A percentile compares a stretch with the other conserved stretches of the same genome.
Conservation (phyloP, 2,113 vertebrate genomes). For the Trematomus loennbergii region DNA sequence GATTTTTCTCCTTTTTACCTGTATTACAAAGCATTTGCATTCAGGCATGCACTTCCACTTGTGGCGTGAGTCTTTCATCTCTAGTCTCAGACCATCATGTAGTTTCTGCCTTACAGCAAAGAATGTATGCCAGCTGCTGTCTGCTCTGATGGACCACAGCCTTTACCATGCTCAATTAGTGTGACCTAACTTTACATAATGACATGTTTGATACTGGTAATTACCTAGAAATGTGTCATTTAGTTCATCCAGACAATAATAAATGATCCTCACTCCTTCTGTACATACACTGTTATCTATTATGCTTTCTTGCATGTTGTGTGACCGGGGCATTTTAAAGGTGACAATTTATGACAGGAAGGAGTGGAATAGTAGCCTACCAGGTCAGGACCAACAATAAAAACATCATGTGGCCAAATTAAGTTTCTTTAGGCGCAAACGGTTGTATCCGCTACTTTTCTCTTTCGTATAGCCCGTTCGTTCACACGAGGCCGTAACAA, state of each 20-base stretch:
- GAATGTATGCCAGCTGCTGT: slow-evolving; percentile 14
- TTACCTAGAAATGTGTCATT: slow-evolving; percentile 27
- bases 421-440: slow-evolving; percentile 47
- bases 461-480: too few species aligned
- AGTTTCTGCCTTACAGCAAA: slow-evolving; percentile 15
- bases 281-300: neutral
- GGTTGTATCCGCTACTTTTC: too few species aligned
- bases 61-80: slow-evolving; percentile 13
- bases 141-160: slow-evolving; percentile 6
- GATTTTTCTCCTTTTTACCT: neutral
- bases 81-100: slow-evolving; percentile 1
- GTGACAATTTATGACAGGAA: slow-evolving; percentile 4
- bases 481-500: too few species aligned
- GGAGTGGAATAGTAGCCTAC: slow-evolving; percentile 1
- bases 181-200: slow-evolving; percentile 44
- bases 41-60: neutral
- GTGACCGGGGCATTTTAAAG: neutral
- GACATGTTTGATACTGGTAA: slow-evolving; percentile 18
- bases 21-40: slow-evolving; percentile 22
- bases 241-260: neutral
- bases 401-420: slow-evolving; percentile 59
- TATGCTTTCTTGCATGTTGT: neutral
- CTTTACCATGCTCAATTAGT: slow-evolving; percentile 35
- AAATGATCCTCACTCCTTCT: slow-evolving; percentile 3
- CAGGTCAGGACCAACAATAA: slow-evolving; percentile 40